These are phyloP conservation scores for Choloepus didactylus DNA, from an alignment of 2,797 vertebrate species.

Conservation along the genomic window DNA sequence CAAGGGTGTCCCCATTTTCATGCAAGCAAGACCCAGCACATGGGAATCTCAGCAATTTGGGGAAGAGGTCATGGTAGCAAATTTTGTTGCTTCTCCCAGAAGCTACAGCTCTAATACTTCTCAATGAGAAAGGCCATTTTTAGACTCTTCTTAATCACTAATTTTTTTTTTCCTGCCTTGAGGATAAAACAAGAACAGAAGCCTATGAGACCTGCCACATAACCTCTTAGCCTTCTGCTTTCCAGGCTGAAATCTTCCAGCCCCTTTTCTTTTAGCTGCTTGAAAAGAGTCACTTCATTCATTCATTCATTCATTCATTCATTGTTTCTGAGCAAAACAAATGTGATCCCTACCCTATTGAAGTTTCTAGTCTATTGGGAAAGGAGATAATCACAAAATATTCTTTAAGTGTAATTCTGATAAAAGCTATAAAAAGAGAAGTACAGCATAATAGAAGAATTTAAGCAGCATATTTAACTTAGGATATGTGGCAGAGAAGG, in stretches of 20 bases:
- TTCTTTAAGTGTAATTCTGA: not conserved
- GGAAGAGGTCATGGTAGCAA: not conserved
- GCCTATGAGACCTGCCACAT: not conserved
- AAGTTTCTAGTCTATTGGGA: not conserved
- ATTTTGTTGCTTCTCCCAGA: conserved; percentile 20
- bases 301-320: conserved; percentile 5
- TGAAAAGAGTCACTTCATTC: not conserved
- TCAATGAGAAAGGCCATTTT: not conserved
- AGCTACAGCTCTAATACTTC: not conserved
- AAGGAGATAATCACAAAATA: conserved; percentile 18
- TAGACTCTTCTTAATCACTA: not conserved
- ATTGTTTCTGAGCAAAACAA: not conserved
- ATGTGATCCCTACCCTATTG: not conserved
- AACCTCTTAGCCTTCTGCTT: not conserved
- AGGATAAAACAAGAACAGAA: not conserved
- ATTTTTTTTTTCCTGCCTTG: not conserved
- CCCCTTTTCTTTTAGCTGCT: not conserved
- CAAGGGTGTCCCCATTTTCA: not conserved
- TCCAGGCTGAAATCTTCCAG: not conserved
- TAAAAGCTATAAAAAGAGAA: not conserved
- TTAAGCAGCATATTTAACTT: conserved; percentile 12
- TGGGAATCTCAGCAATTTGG: not conserved
- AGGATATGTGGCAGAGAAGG: not conserved
- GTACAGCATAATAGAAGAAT: not conserved
- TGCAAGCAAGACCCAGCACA: not conserved